These are phyloP conservation scores for Pantherophis vulpinus DNA, from an alignment of 2,797 vertebrate genomes.

Conservation along the genomic window DNA sequence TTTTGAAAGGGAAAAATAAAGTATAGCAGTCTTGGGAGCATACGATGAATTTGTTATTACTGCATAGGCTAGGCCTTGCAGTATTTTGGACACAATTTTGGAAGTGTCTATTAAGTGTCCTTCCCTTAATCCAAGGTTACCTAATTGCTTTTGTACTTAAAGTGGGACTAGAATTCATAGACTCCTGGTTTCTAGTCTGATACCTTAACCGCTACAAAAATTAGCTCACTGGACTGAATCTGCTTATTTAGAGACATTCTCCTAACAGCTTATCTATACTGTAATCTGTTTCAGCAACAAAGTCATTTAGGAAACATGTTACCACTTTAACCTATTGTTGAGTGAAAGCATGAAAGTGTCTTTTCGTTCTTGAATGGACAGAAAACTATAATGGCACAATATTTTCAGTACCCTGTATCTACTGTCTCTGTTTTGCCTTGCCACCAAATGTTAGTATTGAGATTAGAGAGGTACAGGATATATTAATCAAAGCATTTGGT, in stretches of 20 bases:
- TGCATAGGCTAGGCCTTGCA: background rate
- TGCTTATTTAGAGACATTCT: background rate
- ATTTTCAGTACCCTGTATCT: background rate
- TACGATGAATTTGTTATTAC: background rate
- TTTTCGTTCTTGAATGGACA: background rate
- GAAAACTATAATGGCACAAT: background rate
- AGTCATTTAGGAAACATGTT: background rate
- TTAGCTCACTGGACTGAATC: background rate
- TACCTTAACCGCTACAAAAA: background rate
- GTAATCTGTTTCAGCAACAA: background rate
- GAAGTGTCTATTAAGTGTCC: too few species aligned
- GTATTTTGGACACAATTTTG: background rate
- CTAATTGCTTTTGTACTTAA: background rate
- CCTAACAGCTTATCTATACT: background rate
- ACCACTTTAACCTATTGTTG: background rate
- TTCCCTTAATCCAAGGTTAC: background rate
- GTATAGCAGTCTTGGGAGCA: background rate
- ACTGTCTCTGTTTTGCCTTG: background rate
- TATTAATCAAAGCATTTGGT: background rate
- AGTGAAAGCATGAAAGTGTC: background rate
- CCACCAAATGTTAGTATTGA: background rate
- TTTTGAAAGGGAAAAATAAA: background rate
- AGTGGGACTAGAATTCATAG: too few species aligned
- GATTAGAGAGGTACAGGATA: background rate
- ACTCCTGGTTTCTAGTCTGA: background rate